phyloP scores from a whole-genome alignment of 2,888 invertebrate species.

The Agrenia bidenticulata region DNA sequence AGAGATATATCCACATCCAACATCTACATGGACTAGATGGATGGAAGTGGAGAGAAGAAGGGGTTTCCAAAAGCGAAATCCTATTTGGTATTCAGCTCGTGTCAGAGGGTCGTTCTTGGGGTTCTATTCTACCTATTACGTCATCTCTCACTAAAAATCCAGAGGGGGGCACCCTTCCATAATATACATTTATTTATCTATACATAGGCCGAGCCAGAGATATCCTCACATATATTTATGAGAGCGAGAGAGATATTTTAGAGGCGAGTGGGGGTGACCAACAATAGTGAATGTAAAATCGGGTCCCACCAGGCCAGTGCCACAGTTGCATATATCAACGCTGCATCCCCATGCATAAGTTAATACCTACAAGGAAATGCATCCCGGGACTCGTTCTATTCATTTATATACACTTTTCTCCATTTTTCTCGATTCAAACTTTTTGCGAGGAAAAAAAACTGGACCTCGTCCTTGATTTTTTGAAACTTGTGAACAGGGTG shows the following conservation, averaged over 20 bases:
- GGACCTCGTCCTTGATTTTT: background rate
- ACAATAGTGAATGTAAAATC: no score
- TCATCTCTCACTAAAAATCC: slow-evolving; percentile 15
- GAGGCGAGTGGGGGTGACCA: slow-evolving; percentile 6
- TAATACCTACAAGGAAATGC: no score
- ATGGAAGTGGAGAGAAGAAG: slow-evolving; percentile 8
- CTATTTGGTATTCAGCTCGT: slow-evolving; percentile 48
- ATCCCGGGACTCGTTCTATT: no score
- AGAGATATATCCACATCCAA: no score
- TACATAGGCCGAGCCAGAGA: no score
- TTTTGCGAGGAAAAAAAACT: background rate
- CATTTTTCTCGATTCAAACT: no score
- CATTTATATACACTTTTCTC: no score
- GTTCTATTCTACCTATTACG: slow-evolving; percentile 26
- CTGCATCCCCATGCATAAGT: no score
- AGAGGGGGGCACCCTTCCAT: background rate
- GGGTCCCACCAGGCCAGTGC: no score
- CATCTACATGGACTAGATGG: background rate
- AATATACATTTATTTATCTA: background rate
- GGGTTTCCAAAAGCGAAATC: slow-evolving; percentile 41
- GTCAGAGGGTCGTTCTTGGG: slow-evolving; percentile 29
- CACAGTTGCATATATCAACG: no score
- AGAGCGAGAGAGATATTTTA: background rate
- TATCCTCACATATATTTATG: no score
- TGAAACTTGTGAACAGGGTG: no score